Evolutionary conservation across 1,140 invertebrate genomes (phyloP), one percentile per base, ranked within the genome.

Genomic region (Brachionus calyciflorus): DNA sequence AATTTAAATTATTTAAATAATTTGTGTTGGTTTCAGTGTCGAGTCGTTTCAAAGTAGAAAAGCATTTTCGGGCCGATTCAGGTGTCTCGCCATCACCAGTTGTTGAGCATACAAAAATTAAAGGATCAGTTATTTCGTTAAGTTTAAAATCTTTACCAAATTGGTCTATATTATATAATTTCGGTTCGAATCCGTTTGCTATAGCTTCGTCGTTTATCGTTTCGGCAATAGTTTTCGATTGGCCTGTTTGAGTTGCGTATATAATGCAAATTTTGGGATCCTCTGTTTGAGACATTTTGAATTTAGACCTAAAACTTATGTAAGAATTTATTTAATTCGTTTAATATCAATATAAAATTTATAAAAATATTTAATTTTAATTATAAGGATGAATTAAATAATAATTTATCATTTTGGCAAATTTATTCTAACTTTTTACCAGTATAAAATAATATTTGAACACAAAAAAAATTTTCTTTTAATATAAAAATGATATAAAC

Each of bases 51-150:
- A 88, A 87, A 77, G 87, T 87, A 0, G 65, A 51, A 21, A 9
- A 60, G 17, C 49, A 57, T 12, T 30, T 24, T 14, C 78, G 76
- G 10, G 87, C 87, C 48, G 85, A 87, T 48, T 88, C 86, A 6
- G 88, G 88, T 28, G 87, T 85, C 30, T 88, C 88, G 33, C 88
- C 88, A 79, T 88, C 87, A 3, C 87, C 88, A 26, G 87, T 88
- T 0, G 87, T 87, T 6, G 87, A 87, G 4, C 82, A 82, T 6
- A 88, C 81, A 69, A 88, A 82, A 24, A 87, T 55, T 9, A 51
- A 24, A 5, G 69, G 69, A 28, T 73, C 46, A 14, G 26, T 55
- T 37, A 73, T 51, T 55, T 73, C 69, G 17, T 51, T 40, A 6
- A 73, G 7, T 12, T 21, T 17, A 14, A 26, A 28, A 14, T 49